These are phyloP conservation scores for Acanthornis magna DNA, from an alignment of 2,797 vertebrate species.

Conservation along the genomic window DNA sequence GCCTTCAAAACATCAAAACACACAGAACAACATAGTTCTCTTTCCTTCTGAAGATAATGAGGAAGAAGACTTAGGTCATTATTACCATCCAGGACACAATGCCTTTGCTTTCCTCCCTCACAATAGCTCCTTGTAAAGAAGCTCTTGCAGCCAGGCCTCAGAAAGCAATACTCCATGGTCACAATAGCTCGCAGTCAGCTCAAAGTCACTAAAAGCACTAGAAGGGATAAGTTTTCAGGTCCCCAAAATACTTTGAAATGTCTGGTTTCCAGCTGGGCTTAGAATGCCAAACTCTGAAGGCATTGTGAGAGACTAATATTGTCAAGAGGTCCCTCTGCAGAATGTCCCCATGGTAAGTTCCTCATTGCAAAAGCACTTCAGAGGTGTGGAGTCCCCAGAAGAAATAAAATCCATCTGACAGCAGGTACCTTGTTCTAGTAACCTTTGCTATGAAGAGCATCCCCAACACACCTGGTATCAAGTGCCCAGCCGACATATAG, in stretches of 20 bases:
- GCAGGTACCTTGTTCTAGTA: background rate
- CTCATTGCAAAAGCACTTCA: background rate
- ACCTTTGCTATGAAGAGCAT: background rate
- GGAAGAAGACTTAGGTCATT: background rate
- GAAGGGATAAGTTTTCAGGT: background rate
- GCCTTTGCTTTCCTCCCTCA: background rate
- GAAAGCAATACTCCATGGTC: background rate
- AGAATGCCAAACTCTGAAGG: background rate
- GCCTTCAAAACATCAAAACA: background rate
- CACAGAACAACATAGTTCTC: background rate
- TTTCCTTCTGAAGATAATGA: slow-evolving; percentile 6
- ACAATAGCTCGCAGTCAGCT: background rate
- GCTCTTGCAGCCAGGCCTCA: background rate
- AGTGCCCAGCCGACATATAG: background rate
- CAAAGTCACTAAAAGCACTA: background rate
- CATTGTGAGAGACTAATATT: background rate
- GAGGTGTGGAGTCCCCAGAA: background rate
- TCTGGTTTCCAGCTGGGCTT: background rate
- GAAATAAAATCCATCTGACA: background rate
- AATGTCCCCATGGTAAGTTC: background rate
- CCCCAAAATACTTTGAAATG: background rate
- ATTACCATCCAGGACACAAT: background rate
- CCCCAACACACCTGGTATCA: background rate
- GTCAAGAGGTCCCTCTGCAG: background rate
- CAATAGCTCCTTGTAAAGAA: slow-evolving; percentile 1